phyloP scores from a whole-genome alignment of 2,113 vertebrate genomes.

The Leuciscus idus region DNA sequence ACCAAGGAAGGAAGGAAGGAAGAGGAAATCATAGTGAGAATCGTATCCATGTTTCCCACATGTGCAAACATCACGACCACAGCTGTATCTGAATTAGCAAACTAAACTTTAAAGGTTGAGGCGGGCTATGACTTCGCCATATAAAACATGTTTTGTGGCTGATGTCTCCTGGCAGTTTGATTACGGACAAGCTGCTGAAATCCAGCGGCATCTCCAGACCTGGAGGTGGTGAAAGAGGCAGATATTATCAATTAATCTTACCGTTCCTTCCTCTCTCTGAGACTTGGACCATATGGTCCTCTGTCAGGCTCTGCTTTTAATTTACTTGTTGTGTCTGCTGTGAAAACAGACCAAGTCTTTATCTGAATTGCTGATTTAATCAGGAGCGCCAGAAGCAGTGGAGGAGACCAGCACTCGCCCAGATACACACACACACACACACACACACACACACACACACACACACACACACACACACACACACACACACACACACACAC shows the following conservation, averaged over 20 bases:
- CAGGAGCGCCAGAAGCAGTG: slow-evolving; percentile 64
- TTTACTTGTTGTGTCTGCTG: slow-evolving; percentile 78
- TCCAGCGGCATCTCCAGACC: slow-evolving; percentile 62
- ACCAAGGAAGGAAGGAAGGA: neutral
- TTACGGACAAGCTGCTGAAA: slow-evolving; percentile 72
- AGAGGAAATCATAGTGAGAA: neutral
- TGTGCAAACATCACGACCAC: slow-evolving; percentile 1
- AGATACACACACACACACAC: slow-evolving; percentile 24
- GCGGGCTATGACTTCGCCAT: slow-evolving; percentile 51
- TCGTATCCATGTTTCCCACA: slow-evolving; percentile 52
- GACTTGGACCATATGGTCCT: slow-evolving; percentile 79
- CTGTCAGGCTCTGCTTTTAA: slow-evolving; percentile 81
- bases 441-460: too few species aligned
- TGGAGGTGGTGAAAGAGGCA: slow-evolving; percentile 77
- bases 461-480: too few species aligned
- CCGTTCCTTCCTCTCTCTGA: slow-evolving; percentile 72
- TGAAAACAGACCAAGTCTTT: slow-evolving; percentile 78
- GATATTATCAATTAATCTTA: slow-evolving; percentile 82
- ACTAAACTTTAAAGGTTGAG: neutral
- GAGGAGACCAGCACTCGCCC: slow-evolving; percentile 33
- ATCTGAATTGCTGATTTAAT: slow-evolving; percentile 78
- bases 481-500: neutral
- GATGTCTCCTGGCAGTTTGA: slow-evolving; percentile 70
- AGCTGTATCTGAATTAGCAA: slow-evolving; percentile 41
- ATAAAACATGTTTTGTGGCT: slow-evolving; percentile 64